These are phyloP conservation scores for Hesperophylax magnus DNA, from an alignment of 1,140 invertebrate genomes.

Conservation along the genomic window DNA sequence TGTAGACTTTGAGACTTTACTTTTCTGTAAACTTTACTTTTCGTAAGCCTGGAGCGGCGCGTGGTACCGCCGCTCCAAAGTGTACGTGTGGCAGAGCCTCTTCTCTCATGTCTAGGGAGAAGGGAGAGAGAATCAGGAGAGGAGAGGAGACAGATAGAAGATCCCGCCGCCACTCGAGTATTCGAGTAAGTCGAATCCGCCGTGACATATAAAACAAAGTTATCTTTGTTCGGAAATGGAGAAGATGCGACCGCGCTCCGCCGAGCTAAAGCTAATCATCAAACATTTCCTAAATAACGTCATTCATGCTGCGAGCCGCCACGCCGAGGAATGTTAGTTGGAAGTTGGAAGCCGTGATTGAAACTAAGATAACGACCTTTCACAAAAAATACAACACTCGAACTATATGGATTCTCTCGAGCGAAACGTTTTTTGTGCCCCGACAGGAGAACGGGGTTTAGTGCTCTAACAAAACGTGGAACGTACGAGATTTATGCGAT, in stretches of 20 bases:
- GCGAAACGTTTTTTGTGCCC: neutral
- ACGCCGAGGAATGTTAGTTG: slow-evolving; percentile 32
- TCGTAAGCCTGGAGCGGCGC: too few relatives aligned
- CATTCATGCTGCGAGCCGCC: slow-evolving; percentile 25
- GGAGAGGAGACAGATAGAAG: neutral
- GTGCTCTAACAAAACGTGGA: neutral
- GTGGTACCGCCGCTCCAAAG: too few relatives aligned
- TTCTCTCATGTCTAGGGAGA: neutral
- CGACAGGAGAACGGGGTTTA: neutral
- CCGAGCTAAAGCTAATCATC: slow-evolving; percentile 27
- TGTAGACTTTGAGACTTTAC: too few relatives aligned
- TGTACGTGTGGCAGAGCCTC: too few relatives aligned
- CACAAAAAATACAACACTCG: slow-evolving; percentile 21
- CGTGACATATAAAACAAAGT: slow-evolving; percentile 36
- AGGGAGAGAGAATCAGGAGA: neutral
- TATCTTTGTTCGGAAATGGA: slow-evolving; percentile 32
- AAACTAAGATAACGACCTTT: slow-evolving; percentile 38
- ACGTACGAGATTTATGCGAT: neutral
- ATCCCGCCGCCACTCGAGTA: slow-evolving; percentile 17
- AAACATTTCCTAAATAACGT: slow-evolving; percentile 33
- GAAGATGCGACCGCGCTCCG: slow-evolving; percentile 1
- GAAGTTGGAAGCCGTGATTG: slow-evolving; percentile 35
- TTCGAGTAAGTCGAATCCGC: neutral
- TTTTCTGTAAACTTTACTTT: too few relatives aligned
- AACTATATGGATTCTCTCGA: slow-evolving; percentile 14